Conservation (phyloP, 2,113 vertebrate genomes). For the Myocastor coypus region DNA sequence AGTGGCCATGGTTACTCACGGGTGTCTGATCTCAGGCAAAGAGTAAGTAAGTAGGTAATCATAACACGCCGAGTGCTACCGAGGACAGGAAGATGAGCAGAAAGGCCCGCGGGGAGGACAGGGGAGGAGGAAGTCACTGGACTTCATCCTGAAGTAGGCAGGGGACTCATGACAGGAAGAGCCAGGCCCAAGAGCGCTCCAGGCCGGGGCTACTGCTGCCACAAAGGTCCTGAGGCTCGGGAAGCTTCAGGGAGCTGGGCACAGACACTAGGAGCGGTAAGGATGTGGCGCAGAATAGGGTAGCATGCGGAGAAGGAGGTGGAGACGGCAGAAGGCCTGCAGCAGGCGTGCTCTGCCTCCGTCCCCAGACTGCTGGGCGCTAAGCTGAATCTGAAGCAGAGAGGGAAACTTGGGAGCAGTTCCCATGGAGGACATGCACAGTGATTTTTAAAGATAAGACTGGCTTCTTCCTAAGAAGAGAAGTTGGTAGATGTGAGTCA, state of each 20-base stretch:
- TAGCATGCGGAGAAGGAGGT: fast-evolving
- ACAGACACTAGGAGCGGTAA: neutral
- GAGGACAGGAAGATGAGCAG: neutral
- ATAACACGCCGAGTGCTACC: neutral
- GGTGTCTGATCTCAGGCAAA: neutral
- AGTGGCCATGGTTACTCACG: neutral
- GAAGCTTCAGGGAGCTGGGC: neutral
- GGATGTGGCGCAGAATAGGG: neutral
- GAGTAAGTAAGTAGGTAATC: neutral
- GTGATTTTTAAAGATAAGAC: neutral
- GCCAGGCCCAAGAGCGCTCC: neutral
- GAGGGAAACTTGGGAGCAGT: neutral
- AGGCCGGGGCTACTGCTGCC: neutral
- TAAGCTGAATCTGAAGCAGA: neutral
- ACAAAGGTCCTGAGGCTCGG: neutral
- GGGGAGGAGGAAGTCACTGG: neutral
- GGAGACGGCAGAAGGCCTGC: neutral
- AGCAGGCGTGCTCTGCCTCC: neutral
- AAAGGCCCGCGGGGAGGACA: neutral
- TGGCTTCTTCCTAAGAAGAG: neutral
- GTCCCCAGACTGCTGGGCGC: neutral
- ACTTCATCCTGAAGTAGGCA: neutral
- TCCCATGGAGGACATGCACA: neutral
- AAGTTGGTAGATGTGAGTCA: neutral
- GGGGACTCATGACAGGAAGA: neutral